Base-by-base conservation (phyloP, 2,113 vertebrate genomes). In the Hemiscyllium ocellatum region DNA sequence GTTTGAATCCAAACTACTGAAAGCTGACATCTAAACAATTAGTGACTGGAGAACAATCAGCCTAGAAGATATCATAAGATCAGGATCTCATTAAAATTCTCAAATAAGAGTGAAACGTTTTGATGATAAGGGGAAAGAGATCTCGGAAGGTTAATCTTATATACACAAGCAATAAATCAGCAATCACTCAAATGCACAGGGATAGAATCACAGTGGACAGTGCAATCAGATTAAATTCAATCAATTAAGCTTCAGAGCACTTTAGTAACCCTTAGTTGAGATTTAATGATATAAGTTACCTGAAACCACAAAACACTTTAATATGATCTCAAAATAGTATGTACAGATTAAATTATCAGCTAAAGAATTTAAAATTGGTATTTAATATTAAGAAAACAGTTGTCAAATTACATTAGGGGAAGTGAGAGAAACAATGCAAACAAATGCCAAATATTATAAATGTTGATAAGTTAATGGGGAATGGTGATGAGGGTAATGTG, bases 251-350 rank as follows among this genome's bases (percentile, higher is more conserved):
- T 22, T 5, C 66, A 61, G 89, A 93, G 33, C 89, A 61, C 24
- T 90, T 90, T 29, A 90, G 87, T 90, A 56, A n/a, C 29, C 56
- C 29, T 66, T 61, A 93, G 7, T 37, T 66, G 61, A 68, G 33
- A 91, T 91, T 91, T 91, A 66, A n/a, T 91, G 56, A 91, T 66
- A 91, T 90, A 65, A 65, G 80, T 83, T 93, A 93, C 37, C 61
- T 93, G 61, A 93, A 93, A 93, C 19, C 65, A 93, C n/a, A 93
- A 68, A 66, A 4, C 89, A 93, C 29, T 91, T 91, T 91, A n/a
- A 61, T 15, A 65, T 22, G 20, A 22, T 37, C n/a, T 37, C 19
- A n/a, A 68, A 66, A 65, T 93, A 66, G 61, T 93, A 66, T 20
- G 20, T 66, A 33, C 17, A 66, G 33, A 93, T 37, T 93, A 37